Conservation (phyloP, 1,140 invertebrate species). For the Drosophila sp. region DNA sequence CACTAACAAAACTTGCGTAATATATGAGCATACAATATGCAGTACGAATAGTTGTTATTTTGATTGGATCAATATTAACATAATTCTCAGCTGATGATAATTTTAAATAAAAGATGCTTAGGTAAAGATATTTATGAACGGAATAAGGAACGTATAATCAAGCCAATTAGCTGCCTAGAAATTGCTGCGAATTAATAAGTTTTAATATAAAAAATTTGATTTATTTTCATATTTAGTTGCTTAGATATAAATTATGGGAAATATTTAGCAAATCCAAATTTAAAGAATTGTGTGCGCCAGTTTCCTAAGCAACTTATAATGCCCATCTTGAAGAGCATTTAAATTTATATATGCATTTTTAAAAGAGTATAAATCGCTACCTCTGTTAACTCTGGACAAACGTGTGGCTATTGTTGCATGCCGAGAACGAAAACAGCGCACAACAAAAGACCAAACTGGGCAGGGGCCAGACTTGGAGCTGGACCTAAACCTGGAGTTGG, state of each 20-base stretch:
- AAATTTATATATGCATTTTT: conserved; percentile 3
- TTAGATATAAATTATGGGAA: too few relatives aligned
- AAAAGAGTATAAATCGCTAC: conserved; percentile 65
- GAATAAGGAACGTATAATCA: neutral
- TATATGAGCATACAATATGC: neutral
- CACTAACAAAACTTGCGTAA: conserved; percentile 11
- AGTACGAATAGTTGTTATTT: too few relatives aligned
- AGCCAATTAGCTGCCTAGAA: neutral
- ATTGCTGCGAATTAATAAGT: neutral
- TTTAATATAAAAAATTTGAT: neutral
- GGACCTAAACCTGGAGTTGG: conserved; percentile 3
- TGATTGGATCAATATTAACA: conserved; percentile 8
- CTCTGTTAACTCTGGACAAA: conserved; percentile 64
- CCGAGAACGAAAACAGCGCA: conserved; percentile 63
- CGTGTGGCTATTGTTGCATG: conserved; percentile 75
- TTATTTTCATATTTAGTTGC: too few relatives aligned
- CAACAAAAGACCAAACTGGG: conserved; percentile 61
- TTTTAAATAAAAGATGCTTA: neutral
- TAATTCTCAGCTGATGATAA: neutral
- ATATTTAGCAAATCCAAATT: too few relatives aligned
- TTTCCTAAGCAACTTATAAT: neutral
- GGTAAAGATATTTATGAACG: neutral
- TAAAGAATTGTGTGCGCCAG: neutral
- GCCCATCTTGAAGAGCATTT: neutral
- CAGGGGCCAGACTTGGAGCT: neutral